phyloP scores from a whole-genome alignment of 2,888 invertebrate genomes.

The Nebria brevicollis region DNA sequence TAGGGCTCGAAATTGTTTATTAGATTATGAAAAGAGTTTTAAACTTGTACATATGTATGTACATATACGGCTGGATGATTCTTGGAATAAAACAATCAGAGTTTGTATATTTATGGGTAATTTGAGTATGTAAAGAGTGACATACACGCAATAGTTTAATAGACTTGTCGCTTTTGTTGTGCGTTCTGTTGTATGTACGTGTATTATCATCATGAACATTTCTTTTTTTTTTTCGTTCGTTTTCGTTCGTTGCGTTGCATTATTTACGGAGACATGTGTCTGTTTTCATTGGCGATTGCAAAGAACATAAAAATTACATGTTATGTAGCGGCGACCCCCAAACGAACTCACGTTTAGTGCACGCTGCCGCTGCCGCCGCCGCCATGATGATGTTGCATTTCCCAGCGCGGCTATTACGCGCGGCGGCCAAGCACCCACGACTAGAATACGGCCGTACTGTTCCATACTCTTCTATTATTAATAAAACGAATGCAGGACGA shows the following conservation, averaged over 20 bases:
- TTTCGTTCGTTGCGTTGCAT: slow-evolving; percentile 20
- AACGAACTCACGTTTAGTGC: not conserved
- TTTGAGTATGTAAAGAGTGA: slow-evolving; percentile 21
- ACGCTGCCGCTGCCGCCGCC: not conserved
- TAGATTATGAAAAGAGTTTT: slow-evolving; percentile 24
- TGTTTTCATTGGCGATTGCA: slow-evolving; percentile 46
- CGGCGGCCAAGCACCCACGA: slow-evolving; percentile 21
- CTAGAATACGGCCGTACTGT: slow-evolving; percentile 3
- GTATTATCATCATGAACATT: slow-evolving; percentile 45
- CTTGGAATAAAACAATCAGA: slow-evolving; percentile 43
- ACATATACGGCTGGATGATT: slow-evolving; percentile 33
- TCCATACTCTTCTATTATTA: slow-evolving; percentile 32
- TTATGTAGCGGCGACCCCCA: slow-evolving; percentile 19
- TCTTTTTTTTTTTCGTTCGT: slow-evolving; percentile 13
- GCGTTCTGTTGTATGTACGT: slow-evolving; percentile 37
- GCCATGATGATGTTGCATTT: slow-evolving; percentile 37
- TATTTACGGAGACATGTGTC: slow-evolving; percentile 46
- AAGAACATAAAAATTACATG: slow-evolving; percentile 47
- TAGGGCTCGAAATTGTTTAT: not conserved
- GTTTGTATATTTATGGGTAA: not conserved
- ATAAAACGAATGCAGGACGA: slow-evolving; percentile 40
- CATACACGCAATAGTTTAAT: slow-evolving; percentile 43
- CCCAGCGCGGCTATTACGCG: slow-evolving; percentile 44
- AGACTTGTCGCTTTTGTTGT: slow-evolving; percentile 46
- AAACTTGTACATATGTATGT: slow-evolving; percentile 9